phyloP scores from a whole-genome alignment of 2,113 vertebrate genomes.

The Chelonoidis abingdonii region DNA sequence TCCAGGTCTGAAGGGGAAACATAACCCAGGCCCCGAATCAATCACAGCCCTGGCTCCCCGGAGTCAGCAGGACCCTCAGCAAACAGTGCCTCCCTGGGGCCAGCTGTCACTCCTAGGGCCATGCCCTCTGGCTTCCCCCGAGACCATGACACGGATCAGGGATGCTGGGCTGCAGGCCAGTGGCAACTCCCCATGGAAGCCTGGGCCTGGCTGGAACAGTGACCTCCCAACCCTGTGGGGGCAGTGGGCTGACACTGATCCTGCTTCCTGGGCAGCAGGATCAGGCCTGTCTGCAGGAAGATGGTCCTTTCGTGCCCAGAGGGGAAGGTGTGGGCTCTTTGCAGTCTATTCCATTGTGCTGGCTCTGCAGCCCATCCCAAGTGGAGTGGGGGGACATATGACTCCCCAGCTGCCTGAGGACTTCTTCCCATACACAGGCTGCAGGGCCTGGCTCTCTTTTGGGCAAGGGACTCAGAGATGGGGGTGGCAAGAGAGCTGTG shows the following conservation, averaged over 20 bases:
- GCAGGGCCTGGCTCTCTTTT: no score
- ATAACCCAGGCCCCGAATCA: neutral
- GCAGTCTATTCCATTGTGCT: no score
- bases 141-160: no score
- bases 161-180: no score
- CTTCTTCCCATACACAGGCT: no score
- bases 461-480: no score
- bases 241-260: neutral
- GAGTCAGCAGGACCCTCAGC: neutral
- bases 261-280: neutral
- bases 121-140: neutral
- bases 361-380: no score
- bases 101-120: neutral
- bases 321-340: no score
- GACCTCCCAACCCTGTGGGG: neutral
- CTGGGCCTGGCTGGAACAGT: neutral
- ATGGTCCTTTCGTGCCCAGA: neutral
- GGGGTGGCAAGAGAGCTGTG: no score
- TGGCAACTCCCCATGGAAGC: neutral
- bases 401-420: no score
- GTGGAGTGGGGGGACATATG: no score
- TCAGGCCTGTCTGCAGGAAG: neutral
- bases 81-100: neutral
- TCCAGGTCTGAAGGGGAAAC: neutral
- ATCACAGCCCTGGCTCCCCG: neutral